Conservation (phyloP, 2,888 invertebrate genomes). For the Cerceris ruficornis region DNA sequence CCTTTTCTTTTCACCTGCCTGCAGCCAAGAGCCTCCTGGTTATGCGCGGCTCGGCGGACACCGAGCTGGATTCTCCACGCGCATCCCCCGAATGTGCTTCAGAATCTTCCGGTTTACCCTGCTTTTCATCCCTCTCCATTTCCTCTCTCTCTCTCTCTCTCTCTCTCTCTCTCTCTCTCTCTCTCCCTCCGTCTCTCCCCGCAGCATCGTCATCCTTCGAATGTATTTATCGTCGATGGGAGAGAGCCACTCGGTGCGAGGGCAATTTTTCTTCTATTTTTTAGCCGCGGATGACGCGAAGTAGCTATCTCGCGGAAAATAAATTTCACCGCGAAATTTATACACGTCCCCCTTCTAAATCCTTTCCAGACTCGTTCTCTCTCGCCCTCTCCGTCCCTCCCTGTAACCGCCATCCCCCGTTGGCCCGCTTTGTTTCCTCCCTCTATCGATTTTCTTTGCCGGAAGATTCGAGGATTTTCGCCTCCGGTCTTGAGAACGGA, state of each 20-base stretch:
- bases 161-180: background rate
- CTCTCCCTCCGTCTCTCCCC: too few relatives aligned
- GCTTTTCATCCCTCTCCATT: background rate
- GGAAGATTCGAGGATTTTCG: background rate
- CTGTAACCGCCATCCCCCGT: background rate
- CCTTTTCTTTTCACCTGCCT: constrained; percentile 53
- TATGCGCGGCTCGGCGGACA: constrained; percentile 17
- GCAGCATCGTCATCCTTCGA: too few relatives aligned
- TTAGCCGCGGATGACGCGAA: too few relatives aligned
- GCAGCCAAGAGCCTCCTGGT: constrained; percentile 48
- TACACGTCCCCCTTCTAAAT: background rate
- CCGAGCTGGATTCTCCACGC: constrained; percentile 41
- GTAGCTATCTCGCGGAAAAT: background rate
- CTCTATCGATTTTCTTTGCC: background rate
- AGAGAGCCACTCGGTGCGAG: too few relatives aligned
- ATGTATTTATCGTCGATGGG: background rate
- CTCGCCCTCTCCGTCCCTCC: background rate
- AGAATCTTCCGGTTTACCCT: constrained; percentile 30
- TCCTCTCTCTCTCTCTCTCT: background rate
- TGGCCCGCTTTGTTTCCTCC: background rate
- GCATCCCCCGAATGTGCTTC: constrained; percentile 18
- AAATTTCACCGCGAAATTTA: background rate
- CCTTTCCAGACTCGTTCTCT: background rate
- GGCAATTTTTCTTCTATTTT: too few relatives aligned
- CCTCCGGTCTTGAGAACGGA: background rate